Conservation (phyloP, 1,140 invertebrate species). For the Paraescarpia echinospica region DNA sequence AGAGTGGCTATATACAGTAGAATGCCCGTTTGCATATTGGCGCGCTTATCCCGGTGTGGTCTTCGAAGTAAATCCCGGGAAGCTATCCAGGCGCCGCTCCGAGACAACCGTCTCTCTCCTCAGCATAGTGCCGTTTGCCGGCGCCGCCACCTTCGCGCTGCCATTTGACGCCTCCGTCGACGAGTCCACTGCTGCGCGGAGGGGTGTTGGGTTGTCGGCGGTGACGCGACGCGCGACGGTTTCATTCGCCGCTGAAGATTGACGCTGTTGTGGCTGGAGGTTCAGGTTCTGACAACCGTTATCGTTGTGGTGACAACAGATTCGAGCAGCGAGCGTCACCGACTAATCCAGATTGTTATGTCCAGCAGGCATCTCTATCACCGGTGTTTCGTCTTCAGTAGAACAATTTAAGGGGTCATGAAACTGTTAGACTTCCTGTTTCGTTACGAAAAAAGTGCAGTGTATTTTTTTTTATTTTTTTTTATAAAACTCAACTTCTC, state of each 20-base stretch:
- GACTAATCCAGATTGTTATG: neutral
- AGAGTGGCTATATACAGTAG: slow-evolving; percentile 5
- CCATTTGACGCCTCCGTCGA: neutral
- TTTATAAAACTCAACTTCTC: no score
- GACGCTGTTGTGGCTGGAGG: neutral
- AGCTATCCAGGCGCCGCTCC: neutral
- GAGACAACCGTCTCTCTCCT: neutral
- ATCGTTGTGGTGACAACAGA: neutral
- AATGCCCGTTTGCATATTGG: slow-evolving; percentile 4
- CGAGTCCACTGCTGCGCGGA: neutral
- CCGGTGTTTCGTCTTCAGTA: no score
- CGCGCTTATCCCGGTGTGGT: neutral
- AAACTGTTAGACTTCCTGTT: no score
- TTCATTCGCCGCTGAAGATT: neutral
- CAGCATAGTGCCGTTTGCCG: neutral
- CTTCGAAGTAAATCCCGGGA: neutral
- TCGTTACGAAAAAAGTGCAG: no score
- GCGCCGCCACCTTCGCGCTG: neutral
- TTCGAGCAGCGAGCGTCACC: neutral
- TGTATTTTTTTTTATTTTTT: no score
- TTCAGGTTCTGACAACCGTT: neutral
- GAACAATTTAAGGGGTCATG: no score
- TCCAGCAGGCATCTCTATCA: neutral
- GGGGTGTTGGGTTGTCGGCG: neutral
- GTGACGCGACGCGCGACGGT: neutral